A percentile compares a stretch with the other conserved stretches of the same genome.
Evolutionary conservation across 1,140 invertebrate genomes (phyloP).

Genomic region (Ceratitis capitata): DNA sequence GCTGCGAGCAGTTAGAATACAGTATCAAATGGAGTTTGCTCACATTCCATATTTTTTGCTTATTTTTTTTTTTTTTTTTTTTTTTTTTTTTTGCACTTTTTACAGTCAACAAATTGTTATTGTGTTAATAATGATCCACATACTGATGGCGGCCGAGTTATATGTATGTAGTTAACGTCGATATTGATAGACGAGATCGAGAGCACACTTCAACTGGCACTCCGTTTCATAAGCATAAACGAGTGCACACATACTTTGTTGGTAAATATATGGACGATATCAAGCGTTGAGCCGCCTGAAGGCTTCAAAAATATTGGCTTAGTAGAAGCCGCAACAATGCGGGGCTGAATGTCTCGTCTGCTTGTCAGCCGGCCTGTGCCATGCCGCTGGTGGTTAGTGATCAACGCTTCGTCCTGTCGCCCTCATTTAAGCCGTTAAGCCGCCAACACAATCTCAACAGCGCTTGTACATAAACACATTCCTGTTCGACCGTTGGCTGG

Average conservation of each 20-base stretch:
- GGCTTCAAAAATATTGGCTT: not conserved
- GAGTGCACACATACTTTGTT: not conserved
- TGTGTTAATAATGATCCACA: not conserved
- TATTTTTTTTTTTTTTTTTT: not conserved
- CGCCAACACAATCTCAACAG: not conserved
- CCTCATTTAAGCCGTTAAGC: slow-evolving; percentile 10
- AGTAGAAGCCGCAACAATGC: slow-evolving; percentile 30
- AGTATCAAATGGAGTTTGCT: not conserved
- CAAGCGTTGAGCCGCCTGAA: not conserved
- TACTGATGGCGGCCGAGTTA: not conserved
- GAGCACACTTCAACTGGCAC: slow-evolving; percentile 13
- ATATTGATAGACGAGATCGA: slow-evolving; percentile 1
- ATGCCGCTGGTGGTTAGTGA: not conserved
- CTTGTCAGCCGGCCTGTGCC: too few relatives aligned
- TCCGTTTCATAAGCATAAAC: not conserved
- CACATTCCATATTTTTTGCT: not conserved
- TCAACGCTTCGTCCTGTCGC: not conserved
- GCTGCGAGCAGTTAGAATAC: not conserved
- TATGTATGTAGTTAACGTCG: too few relatives aligned
- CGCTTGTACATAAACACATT: not conserved
- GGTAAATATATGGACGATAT: too few relatives aligned
- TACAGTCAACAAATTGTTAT: not conserved
- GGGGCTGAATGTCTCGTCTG: not conserved
- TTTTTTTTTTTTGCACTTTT: too few relatives aligned
- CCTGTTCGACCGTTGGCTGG: not conserved